phyloP scores from a whole-genome alignment of 1,140 invertebrate species.

The Oreohelix idahoensis region DNA sequence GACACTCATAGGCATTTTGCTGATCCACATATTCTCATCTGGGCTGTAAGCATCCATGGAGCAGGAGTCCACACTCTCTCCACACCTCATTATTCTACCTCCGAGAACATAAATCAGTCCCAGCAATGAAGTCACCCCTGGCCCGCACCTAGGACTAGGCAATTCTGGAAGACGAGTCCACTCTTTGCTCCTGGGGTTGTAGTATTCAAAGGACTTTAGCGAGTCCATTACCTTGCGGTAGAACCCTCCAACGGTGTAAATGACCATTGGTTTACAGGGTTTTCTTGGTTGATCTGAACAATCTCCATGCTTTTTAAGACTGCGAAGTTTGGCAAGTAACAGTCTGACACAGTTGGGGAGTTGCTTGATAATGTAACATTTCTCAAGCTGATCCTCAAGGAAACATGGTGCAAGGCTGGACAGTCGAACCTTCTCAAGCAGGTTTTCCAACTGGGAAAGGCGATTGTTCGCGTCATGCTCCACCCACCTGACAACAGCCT shows the following conservation, averaged over 20 bases:
- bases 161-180: constrained; percentile 86
- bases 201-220: constrained; percentile 88
- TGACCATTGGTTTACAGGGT: constrained; percentile 76
- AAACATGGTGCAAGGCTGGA: constrained; percentile 92
- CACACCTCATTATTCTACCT: constrained; percentile 86
- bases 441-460: constrained; percentile 87
- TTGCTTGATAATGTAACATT: constrained; percentile 85
- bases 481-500: constrained; percentile 92
- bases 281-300: constrained; percentile 64
- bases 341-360: constrained; percentile 90
- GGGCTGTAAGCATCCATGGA: constrained; percentile 88
- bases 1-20: constrained; percentile 81
- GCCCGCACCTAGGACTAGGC: constrained; percentile 86
- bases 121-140: constrained; percentile 76
- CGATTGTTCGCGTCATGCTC: constrained; percentile 87
- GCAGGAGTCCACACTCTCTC: constrained; percentile 82
- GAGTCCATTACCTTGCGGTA: constrained; percentile 80
- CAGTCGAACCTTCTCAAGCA: constrained; percentile 88
- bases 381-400: constrained; percentile 91
- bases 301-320: constrained; percentile 70
- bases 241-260: constrained; percentile 92
- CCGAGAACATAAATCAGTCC: constrained; percentile 91
- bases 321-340: constrained; percentile 89
- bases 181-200: constrained; percentile 87
- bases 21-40: constrained; percentile 76